Conservation (phyloP, 2,888 invertebrate species). For the Caenorhabditis zanzibari region DNA sequence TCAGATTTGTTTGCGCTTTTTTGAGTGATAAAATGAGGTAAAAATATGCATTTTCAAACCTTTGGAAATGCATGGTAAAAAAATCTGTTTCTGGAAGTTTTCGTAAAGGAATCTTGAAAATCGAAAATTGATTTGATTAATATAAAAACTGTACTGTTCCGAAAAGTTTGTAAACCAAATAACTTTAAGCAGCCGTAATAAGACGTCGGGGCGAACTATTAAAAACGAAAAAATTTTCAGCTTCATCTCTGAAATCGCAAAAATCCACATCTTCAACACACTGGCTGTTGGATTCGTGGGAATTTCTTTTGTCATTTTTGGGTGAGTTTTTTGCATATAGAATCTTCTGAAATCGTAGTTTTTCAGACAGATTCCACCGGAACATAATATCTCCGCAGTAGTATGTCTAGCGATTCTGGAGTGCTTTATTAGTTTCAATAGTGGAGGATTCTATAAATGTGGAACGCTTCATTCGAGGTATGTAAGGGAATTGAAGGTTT, state of each 20-base stretch:
- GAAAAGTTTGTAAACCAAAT: not conserved
- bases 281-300: conserved; percentile 73
- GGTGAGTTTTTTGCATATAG: conserved; percentile 12
- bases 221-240: conserved; percentile 15
- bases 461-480: conserved; percentile 75
- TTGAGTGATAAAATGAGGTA: conserved; percentile 72
- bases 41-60: no score
- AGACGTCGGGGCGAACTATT: no score
- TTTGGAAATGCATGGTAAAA: no score
- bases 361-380: conserved; percentile 48
- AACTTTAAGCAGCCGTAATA: no score
- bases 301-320: conserved; percentile 62
- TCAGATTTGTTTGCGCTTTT: conserved; percentile 74
- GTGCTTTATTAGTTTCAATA: conserved; percentile 75
- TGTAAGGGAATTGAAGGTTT: no score
- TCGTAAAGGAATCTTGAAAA: no score
- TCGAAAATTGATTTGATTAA: no score
- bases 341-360: not conserved
- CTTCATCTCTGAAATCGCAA: conserved; percentile 66
- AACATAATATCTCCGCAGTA: conserved; percentile 62
- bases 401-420: conserved; percentile 65
- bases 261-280: conserved; percentile 73
- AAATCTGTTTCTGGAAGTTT: not conserved
- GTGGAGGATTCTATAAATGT: conserved; percentile 79
- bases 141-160: conserved; percentile 1